These are phyloP conservation scores for Sinelater perroti DNA, from an alignment of 2,888 invertebrate genomes.

Conservation along the genomic window DNA sequence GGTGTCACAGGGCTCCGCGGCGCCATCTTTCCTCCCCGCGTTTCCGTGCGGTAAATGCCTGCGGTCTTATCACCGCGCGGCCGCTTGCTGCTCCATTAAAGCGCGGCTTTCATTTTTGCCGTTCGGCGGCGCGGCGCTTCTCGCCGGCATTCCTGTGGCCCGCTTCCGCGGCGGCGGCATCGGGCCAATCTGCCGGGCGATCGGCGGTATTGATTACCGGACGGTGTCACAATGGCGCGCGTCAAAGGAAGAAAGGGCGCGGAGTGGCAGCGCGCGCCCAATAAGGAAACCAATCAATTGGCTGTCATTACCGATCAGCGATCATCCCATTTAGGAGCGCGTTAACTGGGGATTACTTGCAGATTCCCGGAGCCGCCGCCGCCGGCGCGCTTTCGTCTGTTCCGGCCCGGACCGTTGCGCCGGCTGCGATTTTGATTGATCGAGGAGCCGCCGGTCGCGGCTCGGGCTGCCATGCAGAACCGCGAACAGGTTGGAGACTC, in stretches of 20 bases:
- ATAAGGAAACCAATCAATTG: conserved; percentile 42
- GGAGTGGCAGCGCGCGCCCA: conserved; percentile 37
- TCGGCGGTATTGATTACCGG: conserved; percentile 11
- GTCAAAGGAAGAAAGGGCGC: conserved; percentile 14
- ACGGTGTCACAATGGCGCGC: conserved; percentile 6
- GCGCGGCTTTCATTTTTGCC: conserved; percentile 33
- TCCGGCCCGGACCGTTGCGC: conserved; percentile 7
- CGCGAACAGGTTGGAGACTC: no score
- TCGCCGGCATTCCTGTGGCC: not conserved
- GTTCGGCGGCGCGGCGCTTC: conserved; percentile 22
- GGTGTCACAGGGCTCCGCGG: conserved; percentile 12
- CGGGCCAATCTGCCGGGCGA: conserved; percentile 12
- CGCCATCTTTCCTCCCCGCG: conserved; percentile 18
- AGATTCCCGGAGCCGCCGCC: conserved; percentile 10
- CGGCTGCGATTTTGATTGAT: conserved; percentile 7
- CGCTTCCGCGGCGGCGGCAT: conserved; percentile 3
- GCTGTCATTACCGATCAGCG: conserved; percentile 39
- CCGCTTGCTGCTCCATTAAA: conserved; percentile 42
- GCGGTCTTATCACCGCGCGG: conserved; percentile 42
- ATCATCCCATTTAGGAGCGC: conserved; percentile 36
- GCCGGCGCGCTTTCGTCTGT: no score
- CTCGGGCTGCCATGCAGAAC: no score
- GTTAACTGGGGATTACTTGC: conserved; percentile 23
- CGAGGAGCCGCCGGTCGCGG: conserved; percentile 8
- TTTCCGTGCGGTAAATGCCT: conserved; percentile 37